A percentile compares a stretch with the other conserved stretches of the same genome.
phyloP scores from a whole-genome alignment of 2,888 invertebrate genomes.

The Branchipolynoe longqiensis region DNA sequence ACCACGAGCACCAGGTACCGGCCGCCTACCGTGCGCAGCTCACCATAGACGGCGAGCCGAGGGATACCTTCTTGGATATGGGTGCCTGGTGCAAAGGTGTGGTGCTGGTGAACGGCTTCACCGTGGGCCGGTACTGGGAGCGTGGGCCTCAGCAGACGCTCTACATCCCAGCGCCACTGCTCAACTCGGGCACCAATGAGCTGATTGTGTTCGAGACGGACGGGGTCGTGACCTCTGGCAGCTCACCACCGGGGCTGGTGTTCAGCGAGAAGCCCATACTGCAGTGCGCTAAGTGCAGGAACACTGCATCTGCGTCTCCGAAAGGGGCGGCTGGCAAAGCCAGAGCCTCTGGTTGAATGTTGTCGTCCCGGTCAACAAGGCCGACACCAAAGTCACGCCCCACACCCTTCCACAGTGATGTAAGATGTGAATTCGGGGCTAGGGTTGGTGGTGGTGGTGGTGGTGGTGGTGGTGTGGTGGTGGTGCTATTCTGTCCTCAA shows the following conservation, averaged over 20 bases:
- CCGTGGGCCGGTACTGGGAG: constrained; percentile 59
- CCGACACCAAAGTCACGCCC: no score
- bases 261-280: constrained; percentile 36
- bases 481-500: no score
- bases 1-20: not conserved
- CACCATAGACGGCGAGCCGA: not conserved
- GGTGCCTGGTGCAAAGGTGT: constrained; percentile 56
- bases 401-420: no score
- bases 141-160: constrained; percentile 56
- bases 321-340: no score
- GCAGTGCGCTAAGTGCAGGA: constrained; percentile 14
- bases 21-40: constrained; percentile 24
- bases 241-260: constrained; percentile 9
- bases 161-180: constrained; percentile 57
- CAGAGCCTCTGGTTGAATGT: no score
- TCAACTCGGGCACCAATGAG: constrained; percentile 55
- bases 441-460: no score
- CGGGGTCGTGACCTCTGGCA: not conserved
- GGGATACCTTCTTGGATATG: constrained; percentile 59
- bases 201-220: constrained; percentile 52
- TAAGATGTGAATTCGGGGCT: no score
- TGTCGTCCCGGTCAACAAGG: no score
- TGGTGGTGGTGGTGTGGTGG: no score
- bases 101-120: constrained; percentile 55
- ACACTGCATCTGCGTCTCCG: no score